phyloP scores from a whole-genome alignment of 2,888 invertebrate genomes.

The Oxytorus armatus region DNA sequence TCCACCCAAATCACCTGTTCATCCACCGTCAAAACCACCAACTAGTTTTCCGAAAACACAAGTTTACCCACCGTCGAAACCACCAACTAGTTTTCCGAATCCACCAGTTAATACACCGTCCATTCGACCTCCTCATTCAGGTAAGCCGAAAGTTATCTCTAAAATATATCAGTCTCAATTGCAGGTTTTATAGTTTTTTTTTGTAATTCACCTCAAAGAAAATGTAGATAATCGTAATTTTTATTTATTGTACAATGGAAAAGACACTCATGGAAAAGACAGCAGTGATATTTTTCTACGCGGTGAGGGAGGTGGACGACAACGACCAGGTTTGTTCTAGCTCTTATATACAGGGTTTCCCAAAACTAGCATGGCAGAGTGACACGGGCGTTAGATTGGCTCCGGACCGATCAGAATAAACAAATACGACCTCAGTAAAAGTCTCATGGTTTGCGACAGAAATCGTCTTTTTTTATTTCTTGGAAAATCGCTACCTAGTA shows the following conservation, averaged over 20 bases:
- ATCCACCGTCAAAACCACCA: constrained; percentile 27
- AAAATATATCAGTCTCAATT: not conserved
- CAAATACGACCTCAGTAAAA: no score
- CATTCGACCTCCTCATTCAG: constrained; percentile 50
- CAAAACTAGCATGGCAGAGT: no score
- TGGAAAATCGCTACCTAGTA: no score
- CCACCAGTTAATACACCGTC: constrained; percentile 32
- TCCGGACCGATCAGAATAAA: no score
- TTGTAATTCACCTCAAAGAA: not conserved
- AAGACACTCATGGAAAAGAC: constrained; percentile 42
- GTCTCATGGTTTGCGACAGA: no score
- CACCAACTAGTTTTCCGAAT: not conserved
- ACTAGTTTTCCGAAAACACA: constrained; percentile 25
- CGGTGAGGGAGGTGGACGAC: constrained; percentile 70
- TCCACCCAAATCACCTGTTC: constrained; percentile 4
- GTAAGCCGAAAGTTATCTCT: not conserved
- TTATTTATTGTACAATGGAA: constrained; percentile 19
- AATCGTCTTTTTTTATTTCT: no score
- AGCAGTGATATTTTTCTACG: constrained; percentile 65
- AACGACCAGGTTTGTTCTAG: constrained; percentile 66
- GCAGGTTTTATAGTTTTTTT: not conserved
- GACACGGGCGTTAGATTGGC: no score
- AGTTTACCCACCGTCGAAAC: constrained; percentile 16
- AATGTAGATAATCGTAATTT: not conserved
- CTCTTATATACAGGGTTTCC: not conserved